A percentile compares a stretch with the other conserved stretches of the same genome.
phyloP scores from a whole-genome alignment of 2,113 vertebrate genomes.

The Dasyornis broadbenti region DNA sequence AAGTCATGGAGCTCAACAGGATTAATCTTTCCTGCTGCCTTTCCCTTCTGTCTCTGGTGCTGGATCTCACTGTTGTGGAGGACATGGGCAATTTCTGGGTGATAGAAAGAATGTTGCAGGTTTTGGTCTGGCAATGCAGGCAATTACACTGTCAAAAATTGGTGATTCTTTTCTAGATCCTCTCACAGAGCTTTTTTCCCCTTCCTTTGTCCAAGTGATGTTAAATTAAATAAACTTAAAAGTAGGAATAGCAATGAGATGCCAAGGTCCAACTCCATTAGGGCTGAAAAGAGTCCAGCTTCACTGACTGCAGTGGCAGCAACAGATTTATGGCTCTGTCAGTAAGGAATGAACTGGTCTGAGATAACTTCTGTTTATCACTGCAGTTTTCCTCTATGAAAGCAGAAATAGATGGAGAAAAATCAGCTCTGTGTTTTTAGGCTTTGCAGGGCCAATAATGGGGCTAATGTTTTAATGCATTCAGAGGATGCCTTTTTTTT shows the following conservation, averaged over 20 bases:
- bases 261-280: not conserved
- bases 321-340: not conserved
- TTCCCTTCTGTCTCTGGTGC: not conserved
- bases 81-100: not conserved
- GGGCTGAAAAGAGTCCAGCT: not conserved
- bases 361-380: slow-evolving; percentile 33
- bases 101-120: not conserved
- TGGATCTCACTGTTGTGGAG: not conserved
- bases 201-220: not conserved
- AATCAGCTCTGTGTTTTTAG: not conserved
- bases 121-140: not conserved
- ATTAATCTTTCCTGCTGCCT: not conserved
- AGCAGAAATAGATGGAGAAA: not conserved
- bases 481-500: slow-evolving; percentile 29
- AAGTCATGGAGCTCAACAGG: not conserved
- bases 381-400: not conserved
- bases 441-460: not conserved
- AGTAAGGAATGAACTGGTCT: not conserved
- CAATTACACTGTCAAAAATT: not conserved
- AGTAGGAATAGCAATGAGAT: not conserved
- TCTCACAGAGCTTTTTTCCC: not conserved
- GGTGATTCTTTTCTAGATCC: not conserved
- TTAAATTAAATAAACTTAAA: not conserved
- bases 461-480: slow-evolving; percentile 30
- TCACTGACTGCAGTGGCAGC: not conserved